These are phyloP conservation scores for Erebia palarica DNA, from an alignment of 2,888 invertebrate genomes.

Conservation along the genomic window DNA sequence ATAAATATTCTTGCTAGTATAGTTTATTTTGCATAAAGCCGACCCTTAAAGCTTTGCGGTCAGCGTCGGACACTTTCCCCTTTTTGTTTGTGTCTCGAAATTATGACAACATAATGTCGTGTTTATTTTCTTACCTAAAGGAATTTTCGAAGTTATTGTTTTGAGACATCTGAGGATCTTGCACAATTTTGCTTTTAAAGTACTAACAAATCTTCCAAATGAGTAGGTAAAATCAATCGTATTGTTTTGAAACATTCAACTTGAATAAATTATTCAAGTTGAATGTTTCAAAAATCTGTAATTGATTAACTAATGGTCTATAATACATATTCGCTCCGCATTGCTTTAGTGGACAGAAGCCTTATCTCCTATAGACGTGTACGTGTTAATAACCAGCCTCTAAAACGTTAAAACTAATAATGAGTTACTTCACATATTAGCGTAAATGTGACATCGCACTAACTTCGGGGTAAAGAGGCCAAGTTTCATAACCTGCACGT, in stretches of 20 bases:
- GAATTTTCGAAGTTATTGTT: background rate
- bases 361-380: too few species aligned
- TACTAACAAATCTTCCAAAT: too few species aligned
- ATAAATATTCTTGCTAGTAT: background rate
- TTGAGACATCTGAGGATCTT: background rate
- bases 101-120: slow-evolving; percentile 23
- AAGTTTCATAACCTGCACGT: slow-evolving; percentile 1
- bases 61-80: slow-evolving; percentile 43
- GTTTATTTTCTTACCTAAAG: background rate
- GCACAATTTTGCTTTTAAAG: too few species aligned
- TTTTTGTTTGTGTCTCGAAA: slow-evolving; percentile 34
- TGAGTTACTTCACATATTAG: background rate
- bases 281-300: too few species aligned
- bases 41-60: slow-evolving; percentile 31
- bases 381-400: background rate
- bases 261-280: too few species aligned
- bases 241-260: too few species aligned
- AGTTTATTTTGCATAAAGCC: slow-evolving; percentile 33
- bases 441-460: slow-evolving; percentile 7
- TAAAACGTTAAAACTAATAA: background rate
- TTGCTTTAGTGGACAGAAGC: too few species aligned
- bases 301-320: too few species aligned
- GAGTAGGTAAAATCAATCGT: too few species aligned
- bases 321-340: too few species aligned
- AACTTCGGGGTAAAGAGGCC: slow-evolving; percentile 3